These are phyloP conservation scores for Scolopax mira DNA, from an alignment of 2,113 vertebrate species.

Conservation along the genomic window DNA sequence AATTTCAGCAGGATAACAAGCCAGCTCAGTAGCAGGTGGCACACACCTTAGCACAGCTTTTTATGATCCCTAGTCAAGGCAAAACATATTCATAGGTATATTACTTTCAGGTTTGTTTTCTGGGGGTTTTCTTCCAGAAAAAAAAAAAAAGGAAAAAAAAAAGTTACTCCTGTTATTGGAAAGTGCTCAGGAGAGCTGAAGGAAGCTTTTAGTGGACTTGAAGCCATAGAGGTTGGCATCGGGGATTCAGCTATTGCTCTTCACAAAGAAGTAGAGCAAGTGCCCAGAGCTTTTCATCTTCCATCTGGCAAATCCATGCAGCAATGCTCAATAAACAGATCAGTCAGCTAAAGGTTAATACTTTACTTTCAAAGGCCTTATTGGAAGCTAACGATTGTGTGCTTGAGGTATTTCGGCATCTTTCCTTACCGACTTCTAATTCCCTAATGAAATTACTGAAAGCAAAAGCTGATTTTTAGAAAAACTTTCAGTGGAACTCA, in stretches of 20 bases:
- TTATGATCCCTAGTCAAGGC: not conserved
- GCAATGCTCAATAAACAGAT: not conserved
- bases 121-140: not conserved
- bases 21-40: not conserved
- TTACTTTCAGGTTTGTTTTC: not conserved
- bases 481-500: not conserved
- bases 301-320: not conserved
- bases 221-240: not conserved
- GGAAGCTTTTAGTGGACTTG: not conserved
- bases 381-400: not conserved
- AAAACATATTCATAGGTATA: not conserved
- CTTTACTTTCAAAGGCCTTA: not conserved
- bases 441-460: not conserved
- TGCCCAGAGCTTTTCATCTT: not conserved
- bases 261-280: not conserved
- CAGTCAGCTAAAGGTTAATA: not conserved
- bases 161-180: not conserved
- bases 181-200: not conserved
- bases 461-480: not conserved
- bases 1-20: not conserved
- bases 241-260: not conserved
- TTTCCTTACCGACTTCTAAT: not conserved
- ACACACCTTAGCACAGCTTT: not conserved
- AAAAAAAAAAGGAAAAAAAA: not conserved
- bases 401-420: not conserved